Percentiles rank a stretch among this genome's conserved stretches.
phyloP scores from a whole-genome alignment of 2,113 vertebrate genomes.

The Triplophysa rosa region DNA sequence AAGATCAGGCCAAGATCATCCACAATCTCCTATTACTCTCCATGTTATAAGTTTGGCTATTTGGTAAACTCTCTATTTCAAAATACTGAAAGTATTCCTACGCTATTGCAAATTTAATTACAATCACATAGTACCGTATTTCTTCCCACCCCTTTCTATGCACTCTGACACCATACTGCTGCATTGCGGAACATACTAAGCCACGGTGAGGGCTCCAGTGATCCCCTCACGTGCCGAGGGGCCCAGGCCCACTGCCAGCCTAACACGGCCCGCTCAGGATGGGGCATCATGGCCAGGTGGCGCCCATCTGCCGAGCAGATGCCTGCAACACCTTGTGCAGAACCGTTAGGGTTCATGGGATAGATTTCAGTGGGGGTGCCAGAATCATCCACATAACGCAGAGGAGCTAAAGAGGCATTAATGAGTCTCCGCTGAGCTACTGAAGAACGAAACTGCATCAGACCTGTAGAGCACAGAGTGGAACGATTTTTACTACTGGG shows the following conservation, averaged over 20 bases:
- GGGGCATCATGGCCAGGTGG: conserved; percentile 91
- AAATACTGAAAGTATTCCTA: background rate
- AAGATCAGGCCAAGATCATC: background rate
- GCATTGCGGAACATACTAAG: conserved; percentile 84
- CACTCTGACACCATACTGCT: conserved; percentile 76
- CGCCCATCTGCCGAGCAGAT: conserved; percentile 83
- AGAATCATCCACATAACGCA: conserved; percentile 83
- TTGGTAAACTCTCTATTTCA: background rate
- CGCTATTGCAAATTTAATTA: background rate
- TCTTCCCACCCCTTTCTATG: conserved; percentile 8
- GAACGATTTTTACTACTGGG: too few relatives aligned
- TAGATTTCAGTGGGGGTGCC: conserved; percentile 82
- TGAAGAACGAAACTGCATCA: conserved; percentile 80
- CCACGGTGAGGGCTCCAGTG: conserved; percentile 81
- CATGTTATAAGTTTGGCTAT: background rate
- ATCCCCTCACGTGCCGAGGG: conserved; percentile 64
- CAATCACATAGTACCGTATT: background rate
- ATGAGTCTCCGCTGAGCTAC: conserved; percentile 66
- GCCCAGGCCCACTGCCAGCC: conserved; percentile 93
- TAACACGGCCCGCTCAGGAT: conserved; percentile 84
- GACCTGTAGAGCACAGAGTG: conserved; percentile 68
- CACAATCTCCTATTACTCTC: background rate
- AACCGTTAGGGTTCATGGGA: conserved; percentile 89
- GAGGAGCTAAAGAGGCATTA: conserved; percentile 69
- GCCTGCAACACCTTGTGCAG: conserved; percentile 78